Evolutionary conservation across 2,888 invertebrate species (phyloP), one percentile per base, ranked within the genome.

Genomic region (Dryadula phaetusa): DNA sequence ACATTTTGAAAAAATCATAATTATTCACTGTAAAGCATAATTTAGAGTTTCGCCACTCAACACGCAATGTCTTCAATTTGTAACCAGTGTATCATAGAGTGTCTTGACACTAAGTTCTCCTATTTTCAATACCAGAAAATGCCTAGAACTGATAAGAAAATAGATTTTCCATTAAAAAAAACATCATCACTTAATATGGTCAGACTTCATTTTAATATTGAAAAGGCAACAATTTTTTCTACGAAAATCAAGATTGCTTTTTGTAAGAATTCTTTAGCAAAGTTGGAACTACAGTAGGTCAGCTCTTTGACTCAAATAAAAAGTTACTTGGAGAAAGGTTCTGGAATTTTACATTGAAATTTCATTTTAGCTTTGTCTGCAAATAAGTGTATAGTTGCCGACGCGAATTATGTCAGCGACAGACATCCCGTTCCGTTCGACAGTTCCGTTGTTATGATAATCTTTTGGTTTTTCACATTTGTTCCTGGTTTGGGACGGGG

Each of bases 381-480:
- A 66, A 70, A 71, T 67, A 68, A 70, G 58, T 70, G 66, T 70
- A 65, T 69, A 70, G 64, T 72, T 68, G 67, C 22, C 40, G 69
- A 60, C 46, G 40, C 58, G 53, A 70, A 66, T 68, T 44, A 71
- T 70, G 71, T 71, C 70, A 67, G 66, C 56, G 68, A 70, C 72
- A 72, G 71, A 71, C 64, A 66, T 72, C 70, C 37, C 40, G n/a
- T n/a, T n/a, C n/a, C n/a, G n/a, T n/a, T n/a, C n/a, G n/a, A n/a
- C 40, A 40, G 37, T 56, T 56, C 22, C 8, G 37, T 56, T 56
- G n/a, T 54, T 37, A 54, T 37, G 37, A 37, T 18, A 32, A 22
- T 10, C 22, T 56, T 56, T 22, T 56, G 37, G 8, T 34, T 2
- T 56, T 56, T 56, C 22, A 56, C 2, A n/a, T 56, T 56, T 37